Evolutionary conservation across 2,113 vertebrate genomes (phyloP).

Genomic region (Strix uralensis): DNA sequence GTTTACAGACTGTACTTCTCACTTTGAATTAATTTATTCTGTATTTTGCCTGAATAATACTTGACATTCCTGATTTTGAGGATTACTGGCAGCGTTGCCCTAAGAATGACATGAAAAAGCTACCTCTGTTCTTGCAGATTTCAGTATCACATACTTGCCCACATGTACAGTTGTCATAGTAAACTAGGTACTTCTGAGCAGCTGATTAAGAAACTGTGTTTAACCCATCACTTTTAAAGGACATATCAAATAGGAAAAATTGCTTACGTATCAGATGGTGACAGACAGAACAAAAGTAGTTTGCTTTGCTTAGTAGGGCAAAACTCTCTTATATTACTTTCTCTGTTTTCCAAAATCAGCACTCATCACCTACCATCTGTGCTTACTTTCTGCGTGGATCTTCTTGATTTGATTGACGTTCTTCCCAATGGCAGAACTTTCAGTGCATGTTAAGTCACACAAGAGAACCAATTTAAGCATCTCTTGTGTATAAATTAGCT

Average conservation of each 20-base stretch:
- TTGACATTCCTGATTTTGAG: not conserved
- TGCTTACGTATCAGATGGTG: not conserved
- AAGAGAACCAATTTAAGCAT: constrained; percentile 41
- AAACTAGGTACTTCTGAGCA: not conserved
- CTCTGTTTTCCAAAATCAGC: constrained; percentile 12
- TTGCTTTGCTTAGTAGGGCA: not conserved
- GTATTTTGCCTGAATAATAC: not conserved
- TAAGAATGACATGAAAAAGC: not conserved
- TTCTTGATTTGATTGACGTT: constrained; percentile 31
- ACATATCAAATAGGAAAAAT: not conserved
- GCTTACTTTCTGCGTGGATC: not conserved
- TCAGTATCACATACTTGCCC: not conserved
- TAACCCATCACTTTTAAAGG: not conserved
- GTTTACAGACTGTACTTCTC: not conserved
- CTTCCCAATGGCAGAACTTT: constrained; percentile 34
- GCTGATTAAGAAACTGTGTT: not conserved
- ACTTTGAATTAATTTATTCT: not conserved
- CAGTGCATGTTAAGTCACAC: constrained; percentile 38
- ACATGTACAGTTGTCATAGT: not conserved
- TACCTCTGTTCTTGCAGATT: not conserved
- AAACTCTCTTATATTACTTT: not conserved
- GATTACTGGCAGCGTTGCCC: not conserved
- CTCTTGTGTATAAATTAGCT: constrained; percentile 61
- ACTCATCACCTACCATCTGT: constrained; percentile 43
- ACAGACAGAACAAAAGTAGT: not conserved